phyloP scores from a whole-genome alignment of 2,888 invertebrate species.

The Eurytoma adleriae region DNA sequence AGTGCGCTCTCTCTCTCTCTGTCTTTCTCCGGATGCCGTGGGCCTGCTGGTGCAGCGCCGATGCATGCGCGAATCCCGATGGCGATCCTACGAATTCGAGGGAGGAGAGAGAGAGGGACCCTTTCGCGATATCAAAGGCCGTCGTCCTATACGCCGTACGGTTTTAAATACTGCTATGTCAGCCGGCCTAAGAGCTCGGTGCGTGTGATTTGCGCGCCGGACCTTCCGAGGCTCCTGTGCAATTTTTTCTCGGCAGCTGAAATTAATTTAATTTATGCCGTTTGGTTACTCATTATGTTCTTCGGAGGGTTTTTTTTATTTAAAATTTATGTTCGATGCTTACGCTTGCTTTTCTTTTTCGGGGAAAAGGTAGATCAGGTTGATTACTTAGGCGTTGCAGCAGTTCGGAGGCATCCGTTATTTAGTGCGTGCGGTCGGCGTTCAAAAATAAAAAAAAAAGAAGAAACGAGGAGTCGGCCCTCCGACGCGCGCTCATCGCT shows the following conservation, averaged over 20 bases:
- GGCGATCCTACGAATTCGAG: constrained; percentile 44
- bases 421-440: constrained; percentile 23
- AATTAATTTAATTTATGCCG: background rate
- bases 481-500: background rate
- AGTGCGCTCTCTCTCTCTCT: background rate
- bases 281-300: too few species aligned
- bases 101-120: constrained; percentile 8
- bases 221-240: too few species aligned
- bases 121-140: constrained; percentile 33
- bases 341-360: too few species aligned
- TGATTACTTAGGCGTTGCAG: background rate
- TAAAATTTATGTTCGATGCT: too few species aligned
- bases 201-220: too few species aligned
- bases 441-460: background rate
- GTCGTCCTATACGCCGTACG: constrained; percentile 7
- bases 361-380: too few species aligned
- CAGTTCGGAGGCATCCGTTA: constrained; percentile 46
- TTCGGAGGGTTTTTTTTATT: too few species aligned
- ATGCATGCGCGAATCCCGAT: constrained; percentile 37
- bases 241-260: background rate
- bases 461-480: background rate
- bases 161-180: constrained; percentile 16
- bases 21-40: background rate
- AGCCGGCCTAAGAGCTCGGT: too few species aligned
- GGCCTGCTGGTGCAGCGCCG: constrained; percentile 3